Conservation (phyloP, 2,113 vertebrate species). For the Eudyptes chrysolophus region DNA sequence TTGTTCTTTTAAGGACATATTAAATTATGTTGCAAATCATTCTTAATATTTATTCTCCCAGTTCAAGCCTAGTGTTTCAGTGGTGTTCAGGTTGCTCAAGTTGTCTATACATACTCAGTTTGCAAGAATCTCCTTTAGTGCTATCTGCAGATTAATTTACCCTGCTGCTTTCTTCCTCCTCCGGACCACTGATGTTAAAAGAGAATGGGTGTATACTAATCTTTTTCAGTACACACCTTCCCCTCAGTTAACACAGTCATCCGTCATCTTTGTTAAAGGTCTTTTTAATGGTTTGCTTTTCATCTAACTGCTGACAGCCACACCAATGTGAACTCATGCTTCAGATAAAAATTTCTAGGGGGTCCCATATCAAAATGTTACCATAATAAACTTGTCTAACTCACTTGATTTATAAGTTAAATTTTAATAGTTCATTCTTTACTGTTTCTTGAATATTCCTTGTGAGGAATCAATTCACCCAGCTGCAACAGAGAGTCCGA, state of each 20-base stretch:
- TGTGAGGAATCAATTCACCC: not conserved
- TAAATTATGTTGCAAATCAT: not conserved
- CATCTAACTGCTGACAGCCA: not conserved
- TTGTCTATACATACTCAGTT: not conserved
- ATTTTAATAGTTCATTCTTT: not conserved
- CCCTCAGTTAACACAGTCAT: not conserved
- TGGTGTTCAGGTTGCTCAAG: not conserved
- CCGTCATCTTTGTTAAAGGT: not conserved
- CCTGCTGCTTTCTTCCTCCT: not conserved
- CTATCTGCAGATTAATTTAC: not conserved
- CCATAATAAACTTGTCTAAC: not conserved
- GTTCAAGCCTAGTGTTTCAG: not conserved
- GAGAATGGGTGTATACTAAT: not conserved
- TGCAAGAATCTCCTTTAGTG: not conserved
- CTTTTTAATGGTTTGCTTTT: not conserved
- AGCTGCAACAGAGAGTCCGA: not conserved
- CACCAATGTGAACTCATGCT: not conserved
- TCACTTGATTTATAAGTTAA: not conserved
- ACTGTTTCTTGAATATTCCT: not conserved
- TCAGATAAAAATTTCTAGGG: not conserved
- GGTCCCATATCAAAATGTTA: not conserved
- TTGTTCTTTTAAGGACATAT: not conserved
- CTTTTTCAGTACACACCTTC: not conserved
- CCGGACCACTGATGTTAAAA: not conserved
- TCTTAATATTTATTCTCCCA: not conserved